These are phyloP conservation scores for Tragelaphus imberbis DNA, from an alignment of 2,113 vertebrate genomes.

Conservation along the genomic window DNA sequence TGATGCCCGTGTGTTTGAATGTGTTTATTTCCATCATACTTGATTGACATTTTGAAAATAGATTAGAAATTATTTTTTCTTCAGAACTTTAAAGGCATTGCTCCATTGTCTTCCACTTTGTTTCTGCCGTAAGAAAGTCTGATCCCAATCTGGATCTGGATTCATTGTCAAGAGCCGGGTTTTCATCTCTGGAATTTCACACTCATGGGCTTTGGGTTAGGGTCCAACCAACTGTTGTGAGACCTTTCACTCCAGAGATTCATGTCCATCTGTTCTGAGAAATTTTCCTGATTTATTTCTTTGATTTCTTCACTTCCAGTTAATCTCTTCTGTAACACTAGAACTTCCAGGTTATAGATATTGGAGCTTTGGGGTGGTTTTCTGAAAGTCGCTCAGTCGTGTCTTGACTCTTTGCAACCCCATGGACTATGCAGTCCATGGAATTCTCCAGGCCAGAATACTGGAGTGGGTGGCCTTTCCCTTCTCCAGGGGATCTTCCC, in stretches of 20 bases:
- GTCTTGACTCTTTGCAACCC: background rate
- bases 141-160: background rate
- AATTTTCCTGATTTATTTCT: background rate
- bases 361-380: background rate
- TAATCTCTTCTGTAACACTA: background rate
- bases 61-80: background rate
- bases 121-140: background rate
- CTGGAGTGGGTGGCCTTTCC: background rate
- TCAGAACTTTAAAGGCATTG: background rate
- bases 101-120: background rate
- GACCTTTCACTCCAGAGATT: background rate
- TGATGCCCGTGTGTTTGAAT: background rate
- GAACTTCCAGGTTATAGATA: background rate
- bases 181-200: background rate
- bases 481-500: background rate
- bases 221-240: background rate
- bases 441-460: background rate
- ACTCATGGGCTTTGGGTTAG: background rate
- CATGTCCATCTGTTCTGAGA: background rate
- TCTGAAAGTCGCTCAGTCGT: background rate
- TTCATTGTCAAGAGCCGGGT: background rate
- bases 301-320: constrained; percentile 29
- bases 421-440: background rate
- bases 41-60: background rate
- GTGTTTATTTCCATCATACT: background rate